These are phyloP conservation scores for Resseliella maxima DNA, from an alignment of 2,888 invertebrate species.

Conservation along the genomic window DNA sequence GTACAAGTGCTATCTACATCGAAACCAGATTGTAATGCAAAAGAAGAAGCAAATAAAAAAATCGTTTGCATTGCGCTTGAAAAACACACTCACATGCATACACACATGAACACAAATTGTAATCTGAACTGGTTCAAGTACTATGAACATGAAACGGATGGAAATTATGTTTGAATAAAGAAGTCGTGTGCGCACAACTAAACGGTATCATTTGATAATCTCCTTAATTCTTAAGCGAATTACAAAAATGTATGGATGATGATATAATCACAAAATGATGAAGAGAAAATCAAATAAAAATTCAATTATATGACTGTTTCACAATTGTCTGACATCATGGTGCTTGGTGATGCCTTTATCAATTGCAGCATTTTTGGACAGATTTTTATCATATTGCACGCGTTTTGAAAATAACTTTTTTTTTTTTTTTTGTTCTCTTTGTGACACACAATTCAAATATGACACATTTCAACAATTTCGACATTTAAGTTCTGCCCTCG, in stretches of 20 bases:
- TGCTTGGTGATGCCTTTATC: background rate
- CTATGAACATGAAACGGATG: background rate
- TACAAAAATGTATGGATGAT: background rate
- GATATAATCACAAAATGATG: background rate
- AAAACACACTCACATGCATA: background rate
- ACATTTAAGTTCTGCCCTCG: background rate
- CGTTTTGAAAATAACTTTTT: too few species aligned
- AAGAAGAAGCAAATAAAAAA: background rate
- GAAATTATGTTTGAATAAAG: background rate
- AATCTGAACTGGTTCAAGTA: conserved; percentile 45
- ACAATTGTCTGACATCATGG: background rate
- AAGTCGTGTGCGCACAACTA: background rate
- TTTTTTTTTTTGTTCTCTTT: background rate
- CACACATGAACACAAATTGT: background rate
- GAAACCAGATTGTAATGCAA: background rate
- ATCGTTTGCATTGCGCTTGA: background rate
- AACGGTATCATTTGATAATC: conserved; percentile 43
- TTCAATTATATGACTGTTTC: conserved; percentile 25
- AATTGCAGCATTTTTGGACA: background rate
- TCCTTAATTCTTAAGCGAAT: background rate
- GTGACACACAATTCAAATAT: background rate
- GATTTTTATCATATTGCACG: conserved; percentile 22
- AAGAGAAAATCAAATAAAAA: conserved; percentile 19
- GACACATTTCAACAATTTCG: background rate
- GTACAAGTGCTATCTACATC: background rate